A percentile compares a stretch with the other conserved stretches of the same genome.
Conservation (phyloP, 2,113 vertebrate species). For the Redunca redunca region DNA sequence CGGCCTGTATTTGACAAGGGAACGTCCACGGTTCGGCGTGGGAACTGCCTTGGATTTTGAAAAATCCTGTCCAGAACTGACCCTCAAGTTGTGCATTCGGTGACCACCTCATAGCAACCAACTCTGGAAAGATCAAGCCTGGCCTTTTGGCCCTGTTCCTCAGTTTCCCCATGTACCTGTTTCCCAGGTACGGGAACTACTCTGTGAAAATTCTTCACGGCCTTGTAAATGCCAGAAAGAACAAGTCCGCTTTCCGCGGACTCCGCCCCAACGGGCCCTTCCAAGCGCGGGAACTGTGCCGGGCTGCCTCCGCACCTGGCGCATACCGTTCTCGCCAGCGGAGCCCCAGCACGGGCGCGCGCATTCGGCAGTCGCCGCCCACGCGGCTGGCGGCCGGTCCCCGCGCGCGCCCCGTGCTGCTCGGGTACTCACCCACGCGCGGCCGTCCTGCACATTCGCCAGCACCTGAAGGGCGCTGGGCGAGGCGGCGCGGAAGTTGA, state of each 20-base stretch:
- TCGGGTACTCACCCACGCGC: conserved; percentile 68
- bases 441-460: conserved; percentile 57
- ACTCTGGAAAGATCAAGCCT: neutral
- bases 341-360: rapidly evolving
- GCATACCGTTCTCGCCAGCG: rapidly evolving
- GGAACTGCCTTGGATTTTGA: neutral
- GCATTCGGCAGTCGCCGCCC: rapidly evolving
- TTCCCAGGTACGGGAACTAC: neutral
- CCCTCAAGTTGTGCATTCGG: neutral
- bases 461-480: conserved; percentile 61
- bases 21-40: rapidly evolving
- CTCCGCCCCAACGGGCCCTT: neutral
- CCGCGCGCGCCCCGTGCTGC: neutral
- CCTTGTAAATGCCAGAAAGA: neutral
- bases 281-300: rapidly evolving
- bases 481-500: conserved; percentile 71
- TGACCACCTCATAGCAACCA: neutral
- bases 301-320: rapidly evolving
- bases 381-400: too few species aligned
- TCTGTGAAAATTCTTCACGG: neutral
- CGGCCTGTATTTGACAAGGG: neutral
- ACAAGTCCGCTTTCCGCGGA: neutral
- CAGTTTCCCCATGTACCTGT: neutral
- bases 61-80: neutral
- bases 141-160: neutral